Evolutionary conservation across 2,113 vertebrate species (phyloP).

Genomic region (Forbesichthys papilliferus): DNA sequence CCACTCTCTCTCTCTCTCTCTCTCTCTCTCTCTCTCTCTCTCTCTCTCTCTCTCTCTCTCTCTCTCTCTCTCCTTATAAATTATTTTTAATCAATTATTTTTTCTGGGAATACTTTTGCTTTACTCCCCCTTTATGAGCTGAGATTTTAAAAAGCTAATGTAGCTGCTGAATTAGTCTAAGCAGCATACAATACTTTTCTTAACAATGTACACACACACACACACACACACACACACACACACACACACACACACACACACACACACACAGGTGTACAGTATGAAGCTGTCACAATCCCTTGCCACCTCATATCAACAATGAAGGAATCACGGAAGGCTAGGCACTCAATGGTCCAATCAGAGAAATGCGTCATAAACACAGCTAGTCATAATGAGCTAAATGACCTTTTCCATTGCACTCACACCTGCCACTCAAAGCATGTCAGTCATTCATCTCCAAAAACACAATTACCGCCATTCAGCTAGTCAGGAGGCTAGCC

Average conservation of each 20-base stretch:
- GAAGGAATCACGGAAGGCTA: constrained; percentile 43
- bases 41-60: too few species aligned
- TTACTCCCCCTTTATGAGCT: constrained; percentile 46
- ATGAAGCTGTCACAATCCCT: constrained; percentile 37
- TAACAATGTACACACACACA: not conserved
- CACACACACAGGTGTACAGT: constrained; percentile 1
- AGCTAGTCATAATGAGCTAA: constrained; percentile 48
- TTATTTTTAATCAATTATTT: constrained; percentile 20
- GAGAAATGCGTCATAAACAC: constrained; percentile 18
- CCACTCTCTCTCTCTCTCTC: too few species aligned
- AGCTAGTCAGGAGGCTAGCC: constrained; percentile 37
- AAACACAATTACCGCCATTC: constrained; percentile 58
- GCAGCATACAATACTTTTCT: not conserved
- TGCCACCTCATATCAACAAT: constrained; percentile 34
- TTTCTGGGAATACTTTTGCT: constrained; percentile 54
- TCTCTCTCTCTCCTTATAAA: not conserved
- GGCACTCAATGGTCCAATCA: constrained; percentile 54
- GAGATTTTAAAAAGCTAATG: constrained; percentile 67
- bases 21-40: too few species aligned
- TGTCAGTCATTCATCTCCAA: constrained; percentile 42
- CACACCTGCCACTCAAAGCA: constrained; percentile 52
- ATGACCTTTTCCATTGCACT: constrained; percentile 52
- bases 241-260: constrained; percentile 1
- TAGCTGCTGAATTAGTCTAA: constrained; percentile 7
- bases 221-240: constrained; percentile 2